phyloP scores from a whole-genome alignment of 2,888 invertebrate genomes.

The Caenorhabditis sp. region DNA sequence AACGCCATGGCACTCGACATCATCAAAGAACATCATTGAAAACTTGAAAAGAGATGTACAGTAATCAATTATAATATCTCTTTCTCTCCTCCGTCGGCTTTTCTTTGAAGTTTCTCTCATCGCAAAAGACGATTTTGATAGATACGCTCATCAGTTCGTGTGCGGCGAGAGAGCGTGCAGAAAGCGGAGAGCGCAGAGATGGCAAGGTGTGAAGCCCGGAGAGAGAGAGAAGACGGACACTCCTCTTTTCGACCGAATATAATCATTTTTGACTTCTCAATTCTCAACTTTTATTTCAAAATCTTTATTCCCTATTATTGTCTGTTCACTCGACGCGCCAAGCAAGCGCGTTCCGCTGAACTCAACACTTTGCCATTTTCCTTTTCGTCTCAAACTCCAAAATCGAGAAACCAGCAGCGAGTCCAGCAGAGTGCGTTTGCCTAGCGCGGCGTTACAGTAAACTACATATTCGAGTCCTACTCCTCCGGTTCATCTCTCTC shows the following conservation, averaged over 20 bases:
- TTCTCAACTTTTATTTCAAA: neutral
- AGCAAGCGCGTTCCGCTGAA: too few species aligned
- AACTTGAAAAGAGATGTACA: too few species aligned
- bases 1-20: too few species aligned
- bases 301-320: too few species aligned
- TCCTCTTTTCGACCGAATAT: neutral
- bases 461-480: neutral
- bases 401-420: too few species aligned
- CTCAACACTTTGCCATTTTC: neutral
- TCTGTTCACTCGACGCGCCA: too few species aligned
- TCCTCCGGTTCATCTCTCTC: conserved; percentile 1
- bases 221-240: conserved; percentile 2
- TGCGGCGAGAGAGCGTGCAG: neutral
- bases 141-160: conserved; percentile 35
- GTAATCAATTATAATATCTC: neutral
- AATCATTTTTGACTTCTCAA: conserved; percentile 17
- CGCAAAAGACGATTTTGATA: conserved; percentile 18
- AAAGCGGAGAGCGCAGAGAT: conserved; percentile 11
- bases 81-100: conserved; percentile 14
- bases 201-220: conserved; percentile 33
- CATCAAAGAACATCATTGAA: too few species aligned
- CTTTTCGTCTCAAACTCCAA: too few species aligned
- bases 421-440: too few species aligned
- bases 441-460: too few species aligned
- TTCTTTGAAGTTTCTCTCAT: conserved; percentile 33